A percentile compares a stretch with the other conserved stretches of the same genome.
phyloP scores from a whole-genome alignment of 2,888 invertebrate genomes.

The Antitype chi region DNA sequence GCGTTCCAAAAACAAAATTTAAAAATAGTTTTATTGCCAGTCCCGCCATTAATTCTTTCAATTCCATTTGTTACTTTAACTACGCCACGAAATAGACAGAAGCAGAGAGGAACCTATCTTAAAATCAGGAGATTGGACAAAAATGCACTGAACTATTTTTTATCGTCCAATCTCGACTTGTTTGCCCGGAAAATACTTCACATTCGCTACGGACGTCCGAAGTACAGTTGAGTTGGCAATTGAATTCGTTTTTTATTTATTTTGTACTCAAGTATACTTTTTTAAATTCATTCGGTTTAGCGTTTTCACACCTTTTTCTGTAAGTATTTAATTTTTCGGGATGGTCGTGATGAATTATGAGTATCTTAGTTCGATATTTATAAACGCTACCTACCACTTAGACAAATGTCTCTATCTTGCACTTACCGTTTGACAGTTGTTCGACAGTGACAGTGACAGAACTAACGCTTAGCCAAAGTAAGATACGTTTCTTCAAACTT shows the following conservation, averaged over 20 bases:
- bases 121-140: constrained; percentile 40
- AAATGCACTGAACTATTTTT: constrained; percentile 55
- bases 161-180: constrained; percentile 43
- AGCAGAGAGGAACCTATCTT: constrained; percentile 1
- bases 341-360: not conserved
- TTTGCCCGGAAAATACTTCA: constrained; percentile 58
- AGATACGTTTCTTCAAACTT: too few relatives aligned
- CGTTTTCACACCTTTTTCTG: constrained; percentile 9
- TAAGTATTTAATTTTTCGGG: not conserved
- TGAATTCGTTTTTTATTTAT: constrained; percentile 37
- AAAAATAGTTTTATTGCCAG: constrained; percentile 15
- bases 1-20: not conserved
- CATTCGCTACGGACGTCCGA: constrained; percentile 36
- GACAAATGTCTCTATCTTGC: too few relatives aligned
- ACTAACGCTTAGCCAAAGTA: too few relatives aligned
- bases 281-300: constrained; percentile 25
- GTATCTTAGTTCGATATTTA: not conserved
- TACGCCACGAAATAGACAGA: constrained; percentile 18
- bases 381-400: too few relatives aligned
- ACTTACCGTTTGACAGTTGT: too few relatives aligned
- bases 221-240: constrained; percentile 48
- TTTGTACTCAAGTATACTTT: constrained; percentile 19
- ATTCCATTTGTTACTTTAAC: constrained; percentile 44
- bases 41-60: constrained; percentile 17
- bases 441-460: too few relatives aligned